phyloP scores from a whole-genome alignment of 1,140 invertebrate genomes.

The Drosophila ananassae region DNA sequence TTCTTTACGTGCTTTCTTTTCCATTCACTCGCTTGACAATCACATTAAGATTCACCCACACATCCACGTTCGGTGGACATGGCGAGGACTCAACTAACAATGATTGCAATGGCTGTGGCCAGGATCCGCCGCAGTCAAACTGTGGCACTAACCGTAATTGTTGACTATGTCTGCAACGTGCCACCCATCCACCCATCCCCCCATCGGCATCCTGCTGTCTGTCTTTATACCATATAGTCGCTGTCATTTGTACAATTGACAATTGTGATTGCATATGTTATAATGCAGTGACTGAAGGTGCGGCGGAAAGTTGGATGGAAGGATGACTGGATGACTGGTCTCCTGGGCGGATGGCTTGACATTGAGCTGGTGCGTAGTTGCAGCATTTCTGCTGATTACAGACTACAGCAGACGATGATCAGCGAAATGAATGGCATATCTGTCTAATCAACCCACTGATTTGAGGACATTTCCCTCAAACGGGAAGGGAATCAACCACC shows the following conservation, averaged over 20 bases:
- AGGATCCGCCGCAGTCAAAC: conserved; percentile 62
- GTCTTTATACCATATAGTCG: conserved; percentile 23
- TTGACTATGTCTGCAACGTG: conserved; percentile 61
- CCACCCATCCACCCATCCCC: background rate
- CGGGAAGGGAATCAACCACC: background rate
- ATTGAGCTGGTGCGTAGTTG: conserved; percentile 55
- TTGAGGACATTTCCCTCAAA: background rate
- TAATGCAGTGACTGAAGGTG: conserved; percentile 55
- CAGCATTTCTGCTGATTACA: conserved; percentile 61
- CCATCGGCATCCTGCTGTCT: conserved; percentile 6
- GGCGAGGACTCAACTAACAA: conserved; percentile 47
- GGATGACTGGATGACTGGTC: conserved; percentile 6
- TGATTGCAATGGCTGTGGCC: conserved; percentile 49
- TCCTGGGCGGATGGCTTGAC: conserved; percentile 23
- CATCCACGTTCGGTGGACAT: conserved; percentile 16
- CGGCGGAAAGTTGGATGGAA: background rate
- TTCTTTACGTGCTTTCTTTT: conserved; percentile 34
- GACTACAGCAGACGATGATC: conserved; percentile 44
- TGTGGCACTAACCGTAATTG: conserved; percentile 79
- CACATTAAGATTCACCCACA: conserved; percentile 64
- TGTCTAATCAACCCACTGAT: conserved; percentile 28
- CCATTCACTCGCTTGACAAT: conserved; percentile 61
- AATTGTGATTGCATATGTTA: conserved; percentile 79
- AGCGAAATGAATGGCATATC: conserved; percentile 43
- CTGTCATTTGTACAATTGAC: conserved; percentile 78